Evolutionary conservation across 2,797 vertebrate species (phyloP).

Genomic region (Leucoraja ocellata): DNA sequence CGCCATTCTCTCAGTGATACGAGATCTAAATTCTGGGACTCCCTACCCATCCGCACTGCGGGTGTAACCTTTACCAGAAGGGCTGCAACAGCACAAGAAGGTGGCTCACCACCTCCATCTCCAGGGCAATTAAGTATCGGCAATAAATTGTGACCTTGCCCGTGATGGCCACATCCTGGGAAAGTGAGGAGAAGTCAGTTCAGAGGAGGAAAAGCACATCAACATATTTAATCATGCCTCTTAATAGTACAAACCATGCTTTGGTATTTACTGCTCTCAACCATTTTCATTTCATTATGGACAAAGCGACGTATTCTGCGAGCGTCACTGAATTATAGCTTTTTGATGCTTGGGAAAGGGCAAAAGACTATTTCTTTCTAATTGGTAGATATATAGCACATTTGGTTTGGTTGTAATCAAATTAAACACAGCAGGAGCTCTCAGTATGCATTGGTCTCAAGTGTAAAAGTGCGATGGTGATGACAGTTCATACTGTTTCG

Average conservation of each 20-base stretch:
- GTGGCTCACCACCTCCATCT: too few relatives aligned
- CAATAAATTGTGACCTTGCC: too few relatives aligned
- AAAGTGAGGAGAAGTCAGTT: constrained; percentile 51
- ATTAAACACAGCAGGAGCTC: constrained; percentile 76
- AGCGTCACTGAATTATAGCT: background rate
- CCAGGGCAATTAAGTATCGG: too few relatives aligned
- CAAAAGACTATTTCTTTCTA: background rate
- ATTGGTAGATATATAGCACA: constrained; percentile 16
- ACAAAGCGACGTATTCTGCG: background rate
- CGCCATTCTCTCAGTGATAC: too few relatives aligned
- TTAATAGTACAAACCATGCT: background rate
- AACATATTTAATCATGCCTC: background rate
- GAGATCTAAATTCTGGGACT: too few relatives aligned
- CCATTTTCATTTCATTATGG: background rate
- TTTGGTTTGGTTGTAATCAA: constrained; percentile 73
- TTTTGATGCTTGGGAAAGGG: background rate
- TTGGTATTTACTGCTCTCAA: background rate
- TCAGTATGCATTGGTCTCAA: constrained; percentile 65
- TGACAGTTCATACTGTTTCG: constrained; percentile 88
- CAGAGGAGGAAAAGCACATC: constrained; percentile 67
- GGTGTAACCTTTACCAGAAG: too few relatives aligned
- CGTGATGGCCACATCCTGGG: too few relatives aligned
- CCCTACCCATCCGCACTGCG: too few relatives aligned
- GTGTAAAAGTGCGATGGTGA: constrained; percentile 67
- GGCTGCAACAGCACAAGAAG: too few relatives aligned